Base-by-base conservation (phyloP, 2,888 invertebrate species). In the Amorpha juglandis region DNA sequence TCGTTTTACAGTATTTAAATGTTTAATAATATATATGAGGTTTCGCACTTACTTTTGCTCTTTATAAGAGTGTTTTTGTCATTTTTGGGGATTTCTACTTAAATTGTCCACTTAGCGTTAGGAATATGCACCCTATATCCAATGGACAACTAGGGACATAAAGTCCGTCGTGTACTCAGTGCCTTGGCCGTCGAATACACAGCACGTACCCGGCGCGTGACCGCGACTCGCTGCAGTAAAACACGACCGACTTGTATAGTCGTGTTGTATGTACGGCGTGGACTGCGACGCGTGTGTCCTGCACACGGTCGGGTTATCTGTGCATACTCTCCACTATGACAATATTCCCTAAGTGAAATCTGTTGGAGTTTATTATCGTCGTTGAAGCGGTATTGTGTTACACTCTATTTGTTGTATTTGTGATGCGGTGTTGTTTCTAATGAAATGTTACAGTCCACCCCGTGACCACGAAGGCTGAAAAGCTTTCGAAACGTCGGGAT, bases 191-290 rank as follows among this genome's bases (percentile, higher is more conserved):
- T 35, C 8, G 38, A 12, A 6, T 42, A 38, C 16, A n/a, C 19
- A 42, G 35, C 55, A 58, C 58, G 58, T 58, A 38, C 12, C n/a
- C 42, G 58, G 35, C 55, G 38, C 58, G 58, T 58, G 58, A 42
- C 58, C 58, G 58, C 42, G 58, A 8, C 11, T 33, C 35, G 55
- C 55, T 55, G 55, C 55, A 55, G 55, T 55, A 55, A 38, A 38
- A 55, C 35, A 9, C 55, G 35, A 16, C 55, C 55, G 35, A 55
- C 7, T 55, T 11, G 16, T 33, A 16, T 6, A 14, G 38, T 1
- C 55, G 38, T 14, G 55, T 4, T 9, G 35, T 16, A 4, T 50
- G 45, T 14, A 12, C 45, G 14, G 14, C 45, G 45, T 45, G 45
- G 14, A 14, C 33, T n/a, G n/a, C 35, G n/a, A 16, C 16, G 55